Conservation (phyloP, 2,797 vertebrate genomes). For the Linurgus olivaceus region DNA sequence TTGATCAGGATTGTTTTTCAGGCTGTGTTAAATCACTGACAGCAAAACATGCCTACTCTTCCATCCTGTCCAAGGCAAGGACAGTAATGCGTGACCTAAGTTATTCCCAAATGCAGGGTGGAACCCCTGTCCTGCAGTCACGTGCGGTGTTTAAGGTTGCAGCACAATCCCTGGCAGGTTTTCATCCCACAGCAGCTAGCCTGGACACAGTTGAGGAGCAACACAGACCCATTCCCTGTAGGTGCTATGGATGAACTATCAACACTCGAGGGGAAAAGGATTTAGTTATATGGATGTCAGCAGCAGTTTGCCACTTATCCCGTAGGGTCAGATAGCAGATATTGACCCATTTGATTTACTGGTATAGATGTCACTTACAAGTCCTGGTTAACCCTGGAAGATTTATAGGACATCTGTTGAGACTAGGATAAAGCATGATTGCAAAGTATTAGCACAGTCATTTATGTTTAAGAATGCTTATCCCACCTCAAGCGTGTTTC, state of each 20-base stretch:
- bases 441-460: neutral
- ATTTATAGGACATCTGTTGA: neutral
- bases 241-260: neutral
- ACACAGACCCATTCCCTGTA: neutral
- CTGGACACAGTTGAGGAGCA: neutral
- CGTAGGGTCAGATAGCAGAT: neutral
- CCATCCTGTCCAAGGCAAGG: neutral
- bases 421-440: neutral
- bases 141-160: neutral
- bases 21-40: neutral
- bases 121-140: neutral
- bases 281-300: neutral
- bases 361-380: neutral
- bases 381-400: neutral
- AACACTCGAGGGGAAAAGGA: accelerated
- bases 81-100: neutral
- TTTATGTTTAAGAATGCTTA: neutral
- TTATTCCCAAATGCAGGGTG: neutral
- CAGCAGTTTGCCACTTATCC: neutral
- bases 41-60: neutral
- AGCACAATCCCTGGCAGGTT: neutral
- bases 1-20: neutral
- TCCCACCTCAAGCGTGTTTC: neutral
- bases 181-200: neutral
- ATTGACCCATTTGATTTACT: neutral